These are phyloP conservation scores for Parasteatoda tepidariorum DNA, from an alignment of 1,140 invertebrate genomes.

Conservation along the genomic window DNA sequence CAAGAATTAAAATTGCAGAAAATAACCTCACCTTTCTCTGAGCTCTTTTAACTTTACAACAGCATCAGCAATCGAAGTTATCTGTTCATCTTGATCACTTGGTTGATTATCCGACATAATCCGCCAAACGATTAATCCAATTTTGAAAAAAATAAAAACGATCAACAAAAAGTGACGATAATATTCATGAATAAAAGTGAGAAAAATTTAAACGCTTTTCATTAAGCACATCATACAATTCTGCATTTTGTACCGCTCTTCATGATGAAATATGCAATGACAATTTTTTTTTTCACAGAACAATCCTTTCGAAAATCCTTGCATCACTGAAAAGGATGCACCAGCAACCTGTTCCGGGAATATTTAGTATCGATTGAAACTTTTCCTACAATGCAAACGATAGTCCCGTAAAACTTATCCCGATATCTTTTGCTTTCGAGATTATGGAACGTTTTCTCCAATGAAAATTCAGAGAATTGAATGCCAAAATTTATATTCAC, in stretches of 20 bases:
- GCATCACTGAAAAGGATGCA: conserved; percentile 15
- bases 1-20: not conserved
- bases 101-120: conserved; percentile 50
- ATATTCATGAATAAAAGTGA: not conserved
- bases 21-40: conserved; percentile 44
- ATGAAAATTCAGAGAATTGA: not conserved
- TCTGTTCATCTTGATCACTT: conserved; percentile 34
- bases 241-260: not conserved
- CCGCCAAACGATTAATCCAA: not conserved
- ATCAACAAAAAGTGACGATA: not conserved
- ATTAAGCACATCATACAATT: not conserved
- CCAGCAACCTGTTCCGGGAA: conserved; percentile 18
- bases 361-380: conserved; percentile 30
- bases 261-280: not conserved
- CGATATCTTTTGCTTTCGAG: too few species aligned
- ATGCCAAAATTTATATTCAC: not conserved
- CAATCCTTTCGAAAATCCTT: not conserved
- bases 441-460: not conserved
- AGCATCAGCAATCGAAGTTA: conserved; percentile 51
- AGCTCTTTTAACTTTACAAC: conserved; percentile 50
- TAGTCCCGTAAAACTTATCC: not conserved
- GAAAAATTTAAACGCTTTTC: not conserved
- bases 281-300: not conserved
- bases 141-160: not conserved
- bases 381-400: not conserved